Evolutionary conservation across 2,113 vertebrate species (phyloP).

Genomic region (Lycaon pictus): DNA sequence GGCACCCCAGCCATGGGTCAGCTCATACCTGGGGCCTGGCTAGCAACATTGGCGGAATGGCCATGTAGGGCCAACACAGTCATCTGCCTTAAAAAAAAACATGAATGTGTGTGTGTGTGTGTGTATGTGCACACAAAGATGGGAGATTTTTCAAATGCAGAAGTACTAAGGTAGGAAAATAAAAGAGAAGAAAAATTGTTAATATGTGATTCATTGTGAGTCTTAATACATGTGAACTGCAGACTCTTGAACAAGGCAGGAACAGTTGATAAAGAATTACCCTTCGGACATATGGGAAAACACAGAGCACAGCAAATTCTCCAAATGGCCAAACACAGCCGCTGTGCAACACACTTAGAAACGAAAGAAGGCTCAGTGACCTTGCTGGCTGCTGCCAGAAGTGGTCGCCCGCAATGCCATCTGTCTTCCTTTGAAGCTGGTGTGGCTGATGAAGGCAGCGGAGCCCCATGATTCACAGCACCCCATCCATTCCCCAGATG

Average conservation of each 20-base stretch:
- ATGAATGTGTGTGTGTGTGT: accelerated
- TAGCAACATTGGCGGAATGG: too few species aligned
- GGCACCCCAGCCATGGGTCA: neutral
- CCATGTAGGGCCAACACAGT: accelerated
- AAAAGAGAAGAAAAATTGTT: neutral
- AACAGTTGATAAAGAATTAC: neutral
- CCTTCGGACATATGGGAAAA: neutral
- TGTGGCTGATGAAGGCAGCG: neutral
- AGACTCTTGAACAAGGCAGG: conserved; percentile 49
- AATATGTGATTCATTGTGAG: conserved; percentile 8
- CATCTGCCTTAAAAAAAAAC: neutral
- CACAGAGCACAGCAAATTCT: neutral
- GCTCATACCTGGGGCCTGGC: neutral
- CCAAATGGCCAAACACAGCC: neutral
- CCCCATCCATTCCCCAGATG: neutral
- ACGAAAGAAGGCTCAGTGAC: neutral
- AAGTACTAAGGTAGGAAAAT: neutral
- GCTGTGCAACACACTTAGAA: neutral
- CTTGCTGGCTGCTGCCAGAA: neutral
- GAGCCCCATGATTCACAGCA: neutral
- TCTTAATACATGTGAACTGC: neutral
- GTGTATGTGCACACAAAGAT: too few species aligned
- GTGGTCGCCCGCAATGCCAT: neutral
- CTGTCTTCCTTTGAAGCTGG: neutral
- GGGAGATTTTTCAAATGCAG: neutral